Evolutionary conservation across 2,888 invertebrate genomes (phyloP).

Genomic region (Andrena hattorfiana): DNA sequence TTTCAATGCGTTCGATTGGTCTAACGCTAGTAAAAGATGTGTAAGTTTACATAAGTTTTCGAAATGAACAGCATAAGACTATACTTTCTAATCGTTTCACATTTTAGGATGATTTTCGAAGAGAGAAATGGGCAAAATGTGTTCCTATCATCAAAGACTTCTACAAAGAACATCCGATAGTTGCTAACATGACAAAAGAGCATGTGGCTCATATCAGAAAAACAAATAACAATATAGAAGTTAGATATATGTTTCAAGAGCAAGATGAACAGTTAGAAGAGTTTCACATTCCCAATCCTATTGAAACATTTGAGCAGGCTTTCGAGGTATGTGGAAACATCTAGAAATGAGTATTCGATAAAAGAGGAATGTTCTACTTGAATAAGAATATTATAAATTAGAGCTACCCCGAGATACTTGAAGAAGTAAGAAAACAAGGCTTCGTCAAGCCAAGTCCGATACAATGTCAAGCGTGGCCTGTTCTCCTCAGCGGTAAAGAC

Average conservation of each 20-base stretch:
- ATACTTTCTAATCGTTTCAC: slow-evolving; percentile 29
- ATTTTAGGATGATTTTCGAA: slow-evolving; percentile 79
- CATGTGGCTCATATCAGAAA: slow-evolving; percentile 89
- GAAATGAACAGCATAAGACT: slow-evolving; percentile 6
- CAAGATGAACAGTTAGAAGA: slow-evolving; percentile 82
- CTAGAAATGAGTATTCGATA: neutral
- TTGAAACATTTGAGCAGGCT: slow-evolving; percentile 91
- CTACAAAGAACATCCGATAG: slow-evolving; percentile 91
- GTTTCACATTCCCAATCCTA: slow-evolving; percentile 90
- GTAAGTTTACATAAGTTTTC: slow-evolving; percentile 78
- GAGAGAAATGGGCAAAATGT: slow-evolving; percentile 88
- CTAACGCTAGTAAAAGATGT: slow-evolving; percentile 86
- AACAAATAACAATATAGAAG: slow-evolving; percentile 91
- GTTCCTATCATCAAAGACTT: slow-evolving; percentile 92
- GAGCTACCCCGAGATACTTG: slow-evolving; percentile 93
- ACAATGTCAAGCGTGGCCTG: slow-evolving; percentile 97
- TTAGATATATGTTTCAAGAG: slow-evolving; percentile 88
- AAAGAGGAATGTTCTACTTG: neutral
- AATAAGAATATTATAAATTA: slow-evolving; percentile 72
- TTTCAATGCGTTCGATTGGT: slow-evolving; percentile 86
- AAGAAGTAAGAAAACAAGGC: slow-evolving; percentile 92
- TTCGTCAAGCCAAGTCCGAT: slow-evolving; percentile 96
- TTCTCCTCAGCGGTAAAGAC: slow-evolving; percentile 95
- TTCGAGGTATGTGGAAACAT: slow-evolving; percentile 71
- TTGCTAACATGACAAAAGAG: slow-evolving; percentile 88